Evolutionary conservation across 2,888 invertebrate genomes (phyloP).

Genomic region (Drosophila peninsularis): DNA sequence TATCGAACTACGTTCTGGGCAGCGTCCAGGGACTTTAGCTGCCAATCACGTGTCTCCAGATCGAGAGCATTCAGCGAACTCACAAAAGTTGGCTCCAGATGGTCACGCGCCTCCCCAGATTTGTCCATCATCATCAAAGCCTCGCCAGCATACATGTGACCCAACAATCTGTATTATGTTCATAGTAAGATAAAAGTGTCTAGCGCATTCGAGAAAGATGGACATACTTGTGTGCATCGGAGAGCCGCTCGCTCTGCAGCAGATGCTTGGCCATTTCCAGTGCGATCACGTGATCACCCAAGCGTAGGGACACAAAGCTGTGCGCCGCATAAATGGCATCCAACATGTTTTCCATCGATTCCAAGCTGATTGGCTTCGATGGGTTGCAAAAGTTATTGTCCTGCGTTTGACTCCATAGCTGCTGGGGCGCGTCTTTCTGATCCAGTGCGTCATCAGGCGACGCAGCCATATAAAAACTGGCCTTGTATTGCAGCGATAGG

Average conservation of each 20-base stretch:
- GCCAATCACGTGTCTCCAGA: slow-evolving; percentile 86
- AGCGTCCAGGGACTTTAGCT: slow-evolving; percentile 86
- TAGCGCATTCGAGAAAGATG: not conserved
- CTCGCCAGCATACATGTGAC: slow-evolving; percentile 95
- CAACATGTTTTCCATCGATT: slow-evolving; percentile 87
- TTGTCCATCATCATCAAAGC: slow-evolving; percentile 92
- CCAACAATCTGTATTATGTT: slow-evolving; percentile 88
- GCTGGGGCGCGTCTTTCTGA: slow-evolving; percentile 48
- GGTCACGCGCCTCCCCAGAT: slow-evolving; percentile 92
- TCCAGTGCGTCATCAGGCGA: slow-evolving; percentile 55
- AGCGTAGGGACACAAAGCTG: slow-evolving; percentile 92
- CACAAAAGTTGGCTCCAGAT: slow-evolving; percentile 91
- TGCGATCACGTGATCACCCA: slow-evolving; percentile 93
- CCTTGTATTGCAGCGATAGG: slow-evolving; percentile 70
- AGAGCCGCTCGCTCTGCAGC: slow-evolving; percentile 89
- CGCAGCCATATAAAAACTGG: slow-evolving; percentile 56
- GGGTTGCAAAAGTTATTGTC: slow-evolving; percentile 86
- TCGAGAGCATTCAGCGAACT: slow-evolving; percentile 86
- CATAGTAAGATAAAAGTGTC: not conserved
- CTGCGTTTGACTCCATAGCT: slow-evolving; percentile 84
- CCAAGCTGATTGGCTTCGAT: slow-evolving; percentile 87
- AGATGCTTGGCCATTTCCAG: slow-evolving; percentile 91
- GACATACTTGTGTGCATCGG: slow-evolving; percentile 89
- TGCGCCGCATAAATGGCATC: slow-evolving; percentile 91
- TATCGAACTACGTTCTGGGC: slow-evolving; percentile 91